Base-by-base conservation (phyloP, 2,888 invertebrate genomes). In the Drymonia ruficornis region DNA sequence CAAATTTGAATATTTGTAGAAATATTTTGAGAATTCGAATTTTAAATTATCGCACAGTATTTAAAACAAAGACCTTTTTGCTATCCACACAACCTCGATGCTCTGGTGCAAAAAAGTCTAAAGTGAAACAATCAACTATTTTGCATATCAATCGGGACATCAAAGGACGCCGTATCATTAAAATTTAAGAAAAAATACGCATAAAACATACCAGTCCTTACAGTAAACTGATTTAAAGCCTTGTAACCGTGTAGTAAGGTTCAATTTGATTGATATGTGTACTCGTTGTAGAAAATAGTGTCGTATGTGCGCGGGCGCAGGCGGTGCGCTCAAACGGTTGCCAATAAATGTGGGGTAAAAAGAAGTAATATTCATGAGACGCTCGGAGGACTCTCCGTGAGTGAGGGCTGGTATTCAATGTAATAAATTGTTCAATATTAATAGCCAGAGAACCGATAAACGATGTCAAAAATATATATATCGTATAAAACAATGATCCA, bases 91-190 rank as follows among this genome's bases (percentile, higher is more conserved):
- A 52, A 1, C 4, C 16, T 5, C 31, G 40, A 6, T 40, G 40
- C 15, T 15, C 23, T 40, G 15, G 40, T 28, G 15, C 23, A 45
- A 45, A 40, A 23, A 45, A 51, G 46, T 52, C 63, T 63, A 69
- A 75, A 78, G 80, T 74, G 77, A 78, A 70, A 84, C 82, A 81
- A 84, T 84, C 82, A 80, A 81, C 73, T 78, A 76, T 80, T 88
- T 87, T 86, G 86, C 86, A 89, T 89, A 87, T 87, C 87, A 87
- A 87, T 87, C 84, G 81, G 64, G 68, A 82, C 82, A 84, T 88
- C 87, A 89, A 88, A 89, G 83, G 73, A 72, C 65, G 73, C 84
- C 83, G 83, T 83, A 78, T 83, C 85, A 84, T 86, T 85, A 86
- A 76, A 74, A 72, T 67, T 66, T 72, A 70, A 73, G 72, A 71